Evolutionary conservation across 53 echinoderm and acorn worm species (phyloP), one percentile per base, ranked within the genome.

Genomic region (Holothuria scabra): DNA sequence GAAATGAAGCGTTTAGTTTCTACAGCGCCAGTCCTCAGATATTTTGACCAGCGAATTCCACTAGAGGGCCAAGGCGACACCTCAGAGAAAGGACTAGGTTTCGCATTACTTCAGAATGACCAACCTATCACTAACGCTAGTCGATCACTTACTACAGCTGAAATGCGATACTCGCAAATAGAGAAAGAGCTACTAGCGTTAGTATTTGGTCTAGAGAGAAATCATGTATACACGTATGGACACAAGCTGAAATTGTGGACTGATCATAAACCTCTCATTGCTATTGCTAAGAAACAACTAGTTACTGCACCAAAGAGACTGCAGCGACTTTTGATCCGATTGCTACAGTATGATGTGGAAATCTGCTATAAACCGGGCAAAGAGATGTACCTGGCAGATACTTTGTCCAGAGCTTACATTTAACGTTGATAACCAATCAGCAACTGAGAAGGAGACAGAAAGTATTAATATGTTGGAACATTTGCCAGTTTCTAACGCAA

Each of bases 131-230:
- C n/a, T n/a, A n/a, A n/a, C n/a, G n/a, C n/a, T n/a, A n/a, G n/a
- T n/a, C n/a, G n/a, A n/a, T n/a, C n/a, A n/a, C n/a, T n/a, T n/a
- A n/a, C n/a, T n/a, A n/a, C n/a, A n/a, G n/a, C n/a, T n/a, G n/a
- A n/a, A n/a, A n/a, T n/a, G n/a, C n/a, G n/a, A n/a, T n/a, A n/a
- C n/a, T n/a, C n/a, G n/a, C n/a, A n/a, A n/a, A n/a, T n/a, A n/a
- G n/a, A n/a, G n/a, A 91, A 91, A 58, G 88, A 91, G 30, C 59
- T 91, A 31, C 60, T 88, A 25, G 88, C 90, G 10, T 90, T 80
- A 35, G 85, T 93, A 13, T 93, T 93, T 46, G 88, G 89, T 84
- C 89, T 25, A 81, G 88, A 48, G 88, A 93, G 57, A 86, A 93
- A 71, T 85, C 89, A 26, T 62, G 76, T 12, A 84, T 90, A 85